phyloP scores from a whole-genome alignment of 2,888 invertebrate genomes.

The Alviniconcha strummeri region DNA sequence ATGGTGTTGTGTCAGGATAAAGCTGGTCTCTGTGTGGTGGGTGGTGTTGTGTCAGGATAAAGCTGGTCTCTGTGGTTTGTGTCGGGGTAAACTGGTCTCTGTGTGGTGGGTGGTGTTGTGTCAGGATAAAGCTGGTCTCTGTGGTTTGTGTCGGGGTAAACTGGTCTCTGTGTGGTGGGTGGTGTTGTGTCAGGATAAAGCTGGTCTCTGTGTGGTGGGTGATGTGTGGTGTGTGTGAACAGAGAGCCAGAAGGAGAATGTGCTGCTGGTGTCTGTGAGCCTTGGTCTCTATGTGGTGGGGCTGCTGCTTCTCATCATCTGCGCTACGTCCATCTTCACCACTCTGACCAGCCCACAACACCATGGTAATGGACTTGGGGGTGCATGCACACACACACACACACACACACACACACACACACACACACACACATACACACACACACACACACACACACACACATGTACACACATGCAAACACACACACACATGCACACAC shows the following conservation, averaged over 20 bases:
- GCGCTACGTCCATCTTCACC: slow-evolving; percentile 21
- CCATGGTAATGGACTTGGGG: background rate
- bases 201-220: too few species aligned
- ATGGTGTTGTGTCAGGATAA: too few species aligned
- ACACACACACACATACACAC: background rate
- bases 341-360: background rate
- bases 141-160: too few species aligned
- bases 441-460: background rate
- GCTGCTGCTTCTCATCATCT: background rate
- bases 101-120: too few species aligned
- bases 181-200: too few species aligned
- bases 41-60: too few species aligned
- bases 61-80: too few species aligned
- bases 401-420: background rate
- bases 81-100: too few species aligned
- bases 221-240: background rate
- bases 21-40: too few species aligned
- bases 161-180: too few species aligned
- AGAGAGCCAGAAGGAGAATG: background rate
- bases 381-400: background rate
- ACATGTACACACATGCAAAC: background rate
- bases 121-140: too few species aligned
- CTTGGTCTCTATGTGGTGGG: slow-evolving; percentile 18
- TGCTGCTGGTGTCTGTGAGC: background rate
- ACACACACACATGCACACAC: background rate